These are phyloP conservation scores for Hydropsyche betteni DNA, from an alignment of 2,888 invertebrate genomes.

Conservation along the genomic window DNA sequence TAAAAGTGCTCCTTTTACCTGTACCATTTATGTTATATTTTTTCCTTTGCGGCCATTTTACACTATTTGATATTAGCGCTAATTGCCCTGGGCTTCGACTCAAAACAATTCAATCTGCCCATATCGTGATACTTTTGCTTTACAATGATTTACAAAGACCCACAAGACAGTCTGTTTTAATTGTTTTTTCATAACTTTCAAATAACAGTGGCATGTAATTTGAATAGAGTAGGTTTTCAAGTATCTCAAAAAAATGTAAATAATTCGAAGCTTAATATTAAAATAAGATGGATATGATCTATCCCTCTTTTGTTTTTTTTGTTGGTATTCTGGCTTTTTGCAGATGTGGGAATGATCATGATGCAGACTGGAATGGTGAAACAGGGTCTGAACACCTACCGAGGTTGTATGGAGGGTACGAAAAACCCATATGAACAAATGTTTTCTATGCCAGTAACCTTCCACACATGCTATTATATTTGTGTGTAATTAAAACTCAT, in stretches of 20 bases:
- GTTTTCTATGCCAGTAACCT: constrained; percentile 36
- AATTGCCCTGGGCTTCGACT: constrained; percentile 50
- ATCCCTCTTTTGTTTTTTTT: constrained; percentile 53
- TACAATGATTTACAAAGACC: constrained; percentile 44
- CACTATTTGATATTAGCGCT: constrained; percentile 41
- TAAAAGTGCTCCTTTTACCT: constrained; percentile 46
- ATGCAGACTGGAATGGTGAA: constrained; percentile 97
- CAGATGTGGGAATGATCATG: constrained; percentile 98
- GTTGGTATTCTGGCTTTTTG: constrained; percentile 74
- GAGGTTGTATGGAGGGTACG: constrained; percentile 85
- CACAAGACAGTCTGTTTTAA: constrained; percentile 46
- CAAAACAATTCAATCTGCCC: constrained; percentile 13
- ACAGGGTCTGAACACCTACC: constrained; percentile 82
- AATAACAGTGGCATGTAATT: constrained; percentile 35
- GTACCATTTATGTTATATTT: constrained; percentile 30
- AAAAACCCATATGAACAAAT: constrained; percentile 56
- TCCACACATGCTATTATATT: constrained; percentile 45
- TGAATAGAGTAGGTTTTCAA: constrained; percentile 28
- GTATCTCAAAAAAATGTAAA: constrained; percentile 22
- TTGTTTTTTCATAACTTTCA: constrained; percentile 3
- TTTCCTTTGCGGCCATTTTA: constrained; percentile 16
- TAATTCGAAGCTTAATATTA: constrained; percentile 15
- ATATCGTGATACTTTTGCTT: constrained; percentile 44
- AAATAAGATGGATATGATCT: constrained; percentile 18
- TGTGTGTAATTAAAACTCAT: constrained; percentile 46